Percentiles rank a stretch among this genome's conserved stretches.
Evolutionary conservation across 2,888 invertebrate genomes (phyloP).

Genomic region (Theristus sp.): DNA sequence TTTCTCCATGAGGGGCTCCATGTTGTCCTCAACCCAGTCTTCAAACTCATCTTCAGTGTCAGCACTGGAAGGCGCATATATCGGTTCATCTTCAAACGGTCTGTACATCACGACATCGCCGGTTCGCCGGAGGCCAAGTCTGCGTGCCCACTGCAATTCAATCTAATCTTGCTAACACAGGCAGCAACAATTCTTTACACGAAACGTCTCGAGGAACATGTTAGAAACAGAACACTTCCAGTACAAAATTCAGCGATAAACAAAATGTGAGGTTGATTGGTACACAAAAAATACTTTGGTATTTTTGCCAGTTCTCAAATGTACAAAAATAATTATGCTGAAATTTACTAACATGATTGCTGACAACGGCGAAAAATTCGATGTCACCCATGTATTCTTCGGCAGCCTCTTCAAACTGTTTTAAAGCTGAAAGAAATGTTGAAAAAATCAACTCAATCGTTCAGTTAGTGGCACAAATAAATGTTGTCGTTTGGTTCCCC

Average conservation of each 20-base stretch:
- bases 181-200: too few species aligned
- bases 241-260: too few species aligned
- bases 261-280: too few species aligned
- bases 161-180: too few species aligned
- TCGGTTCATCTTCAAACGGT: slow-evolving; percentile 27
- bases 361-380: slow-evolving; percentile 28
- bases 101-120: slow-evolving; percentile 27
- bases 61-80: slow-evolving; percentile 20
- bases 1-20: slow-evolving; percentile 29
- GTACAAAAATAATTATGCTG: too few species aligned
- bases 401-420: slow-evolving; percentile 29
- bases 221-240: too few species aligned
- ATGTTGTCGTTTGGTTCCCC: too few species aligned
- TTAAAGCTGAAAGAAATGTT: slow-evolving; percentile 16
- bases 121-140: slow-evolving; percentile 24
- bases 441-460: too few species aligned
- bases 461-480: too few species aligned
- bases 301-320: too few species aligned
- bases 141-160: slow-evolving; percentile 25
- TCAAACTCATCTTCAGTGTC: slow-evolving; percentile 29
- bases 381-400: slow-evolving; percentile 30
- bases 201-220: too few species aligned
- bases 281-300: too few species aligned
- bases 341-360: slow-evolving; percentile 16
- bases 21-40: slow-evolving; percentile 29